These are phyloP conservation scores for Corvus hawaiiensis DNA, from an alignment of 2,113 vertebrate genomes.

Conservation along the genomic window DNA sequence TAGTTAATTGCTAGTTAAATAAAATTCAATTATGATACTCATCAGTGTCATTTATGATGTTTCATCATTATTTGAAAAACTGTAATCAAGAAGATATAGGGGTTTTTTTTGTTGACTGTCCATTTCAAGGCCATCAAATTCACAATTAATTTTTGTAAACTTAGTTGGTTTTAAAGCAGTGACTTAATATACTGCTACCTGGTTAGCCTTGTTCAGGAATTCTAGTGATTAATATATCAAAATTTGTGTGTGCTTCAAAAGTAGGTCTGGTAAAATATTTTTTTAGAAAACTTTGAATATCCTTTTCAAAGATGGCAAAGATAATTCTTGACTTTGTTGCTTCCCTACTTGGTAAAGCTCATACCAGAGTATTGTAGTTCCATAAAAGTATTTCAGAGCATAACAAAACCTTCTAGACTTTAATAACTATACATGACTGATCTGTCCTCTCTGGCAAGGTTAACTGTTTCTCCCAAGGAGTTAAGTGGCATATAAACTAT, in stretches of 20 bases:
- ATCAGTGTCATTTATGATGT: conserved; percentile 30
- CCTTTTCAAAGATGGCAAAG: conserved; percentile 9
- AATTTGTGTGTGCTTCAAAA: conserved; percentile 6
- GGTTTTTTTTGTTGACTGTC: neutral
- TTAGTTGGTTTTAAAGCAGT: neutral
- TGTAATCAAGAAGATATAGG: conserved; percentile 29
- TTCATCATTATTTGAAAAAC: conserved; percentile 49
- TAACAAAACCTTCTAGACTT: conserved; percentile 75
- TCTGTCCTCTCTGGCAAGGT: conserved; percentile 80
- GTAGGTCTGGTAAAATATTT: neutral
- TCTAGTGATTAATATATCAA: neutral
- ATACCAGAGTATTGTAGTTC: neutral
- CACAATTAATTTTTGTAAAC: neutral
- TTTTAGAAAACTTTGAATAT: neutral
- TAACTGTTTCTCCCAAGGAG: conserved; percentile 81
- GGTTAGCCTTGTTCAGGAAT: neutral
- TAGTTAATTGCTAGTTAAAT: conserved; percentile 56
- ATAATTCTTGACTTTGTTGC: conserved; percentile 41
- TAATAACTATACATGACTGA: conserved; percentile 80
- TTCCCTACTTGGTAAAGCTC: conserved; percentile 40
- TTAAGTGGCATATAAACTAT: conserved; percentile 84
- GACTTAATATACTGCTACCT: neutral
- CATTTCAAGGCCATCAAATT: neutral
- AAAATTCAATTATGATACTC: neutral
- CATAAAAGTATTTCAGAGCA: conserved; percentile 68